Evolutionary conservation across 30 jellyfish, hydroid and myxozoan genomes (phyloP).

Genomic region (Hydractinia symbiolongicarpus): DNA sequence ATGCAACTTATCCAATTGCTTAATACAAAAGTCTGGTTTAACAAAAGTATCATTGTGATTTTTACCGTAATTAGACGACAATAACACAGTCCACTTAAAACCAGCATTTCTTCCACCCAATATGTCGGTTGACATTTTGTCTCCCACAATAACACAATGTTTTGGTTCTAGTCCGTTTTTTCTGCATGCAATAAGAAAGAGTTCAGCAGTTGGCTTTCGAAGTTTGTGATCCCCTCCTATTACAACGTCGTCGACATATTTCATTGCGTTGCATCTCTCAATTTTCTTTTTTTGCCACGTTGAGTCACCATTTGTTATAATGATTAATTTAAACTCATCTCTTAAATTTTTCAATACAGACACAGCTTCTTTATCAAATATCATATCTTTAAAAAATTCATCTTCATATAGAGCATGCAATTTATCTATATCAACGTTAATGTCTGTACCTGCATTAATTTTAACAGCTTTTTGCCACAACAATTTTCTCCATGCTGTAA

Average conservation of each 20-base stretch:
- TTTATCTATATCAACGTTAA: slow-evolving; percentile 1
- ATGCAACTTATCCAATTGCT: slow-evolving; percentile 1
- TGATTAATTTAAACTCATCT: neutral
- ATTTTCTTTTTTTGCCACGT: slow-evolving; percentile 1
- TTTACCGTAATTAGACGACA: neutral
- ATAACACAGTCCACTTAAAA: slow-evolving; percentile 13
- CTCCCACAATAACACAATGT: slow-evolving; percentile 25
- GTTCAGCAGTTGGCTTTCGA: slow-evolving; percentile 11
- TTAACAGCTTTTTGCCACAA: slow-evolving; percentile 11
- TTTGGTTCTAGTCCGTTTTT: slow-evolving; percentile 16
- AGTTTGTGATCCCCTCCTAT: slow-evolving; percentile 21
- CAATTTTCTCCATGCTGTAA: slow-evolving; percentile 14
- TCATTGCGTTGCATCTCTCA: neutral
- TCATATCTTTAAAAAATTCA: slow-evolving; percentile 4
- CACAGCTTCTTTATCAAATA: slow-evolving; percentile 7
- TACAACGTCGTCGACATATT: slow-evolving; percentile 19
- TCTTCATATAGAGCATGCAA: neutral
- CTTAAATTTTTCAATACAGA: slow-evolving; percentile 5
- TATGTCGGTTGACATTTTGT: slow-evolving; percentile 14
- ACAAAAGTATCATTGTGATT: neutral
- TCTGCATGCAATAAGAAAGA: slow-evolving; percentile 22
- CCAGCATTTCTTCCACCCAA: slow-evolving; percentile 26
- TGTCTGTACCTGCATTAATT: neutral
- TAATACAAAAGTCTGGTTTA: slow-evolving; percentile 11
- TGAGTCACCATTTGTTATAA: slow-evolving; percentile 26